phyloP scores from a whole-genome alignment of 35 echinoderm and acorn worm genomes.

The Nesometra sesokonis region DNA sequence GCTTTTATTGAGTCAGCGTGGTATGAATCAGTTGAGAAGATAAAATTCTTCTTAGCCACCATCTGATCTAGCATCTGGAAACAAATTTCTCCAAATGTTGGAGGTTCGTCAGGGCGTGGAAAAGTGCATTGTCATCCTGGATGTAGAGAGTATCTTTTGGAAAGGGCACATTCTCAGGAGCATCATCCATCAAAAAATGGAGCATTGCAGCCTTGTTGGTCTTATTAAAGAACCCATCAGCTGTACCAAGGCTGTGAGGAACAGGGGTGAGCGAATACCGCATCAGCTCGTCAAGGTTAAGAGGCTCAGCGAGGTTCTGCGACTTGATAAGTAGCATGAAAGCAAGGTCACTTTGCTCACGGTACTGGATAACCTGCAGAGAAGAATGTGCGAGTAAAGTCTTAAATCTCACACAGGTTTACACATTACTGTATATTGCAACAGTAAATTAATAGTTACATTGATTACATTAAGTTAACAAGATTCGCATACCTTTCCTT shows the following conservation, averaged over 20 bases:
- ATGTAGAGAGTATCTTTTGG: conserved; percentile 23
- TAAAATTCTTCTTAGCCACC: conserved; percentile 9
- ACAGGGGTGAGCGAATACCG: not conserved
- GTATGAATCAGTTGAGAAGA: conserved; percentile 21
- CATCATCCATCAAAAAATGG: conserved; percentile 42
- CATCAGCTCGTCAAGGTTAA: conserved; percentile 1
- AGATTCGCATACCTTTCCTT: conserved; percentile 17
- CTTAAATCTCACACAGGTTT: too few species aligned
- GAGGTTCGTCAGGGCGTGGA: not conserved
- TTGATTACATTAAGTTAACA: too few species aligned
- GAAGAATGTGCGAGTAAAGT: too few species aligned
- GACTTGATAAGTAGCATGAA: conserved; percentile 15
- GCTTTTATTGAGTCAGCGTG: conserved; percentile 4
- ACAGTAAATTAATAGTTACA: not conserved
- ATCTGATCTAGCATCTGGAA: conserved; percentile 3
- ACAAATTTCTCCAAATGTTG: conserved; percentile 18
- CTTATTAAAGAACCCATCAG: not conserved
- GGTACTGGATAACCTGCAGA: conserved; percentile 21
- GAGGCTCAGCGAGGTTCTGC: not conserved
- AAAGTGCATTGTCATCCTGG: conserved; percentile 45
- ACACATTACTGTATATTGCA: too few species aligned
- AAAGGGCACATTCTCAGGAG: not conserved
- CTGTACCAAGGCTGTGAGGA: not conserved
- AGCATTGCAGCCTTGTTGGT: conserved; percentile 45
- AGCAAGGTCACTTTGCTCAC: conserved; percentile 13